Evolutionary conservation across 2,113 vertebrate genomes (phyloP).

Genomic region (Etheostoma spectabile): DNA sequence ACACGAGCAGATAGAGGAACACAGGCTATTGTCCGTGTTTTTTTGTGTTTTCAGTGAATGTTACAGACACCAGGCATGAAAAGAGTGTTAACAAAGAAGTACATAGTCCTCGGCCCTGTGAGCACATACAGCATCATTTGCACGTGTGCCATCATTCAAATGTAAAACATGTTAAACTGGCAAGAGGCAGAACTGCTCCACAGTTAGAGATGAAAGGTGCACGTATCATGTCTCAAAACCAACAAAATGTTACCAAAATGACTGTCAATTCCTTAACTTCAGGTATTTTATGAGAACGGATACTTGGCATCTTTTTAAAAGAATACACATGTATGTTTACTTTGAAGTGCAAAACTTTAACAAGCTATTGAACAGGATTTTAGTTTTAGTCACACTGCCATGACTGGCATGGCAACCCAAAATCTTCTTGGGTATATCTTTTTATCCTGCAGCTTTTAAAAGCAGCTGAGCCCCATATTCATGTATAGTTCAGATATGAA

Average conservation of each 20-base stretch:
- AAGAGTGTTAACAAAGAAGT: constrained; percentile 43
- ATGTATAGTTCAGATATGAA: background rate
- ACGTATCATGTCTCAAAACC: background rate
- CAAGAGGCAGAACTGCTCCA: constrained; percentile 17
- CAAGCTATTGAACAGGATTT: background rate
- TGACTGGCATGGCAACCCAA: constrained; percentile 6
- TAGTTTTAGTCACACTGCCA: background rate
- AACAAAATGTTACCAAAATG: background rate
- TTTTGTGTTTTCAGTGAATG: background rate
- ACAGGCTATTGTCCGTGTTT: no score
- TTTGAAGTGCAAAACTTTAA: background rate
- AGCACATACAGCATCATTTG: constrained; percentile 9
- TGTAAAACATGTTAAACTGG: constrained; percentile 48
- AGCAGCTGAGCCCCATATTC: background rate
- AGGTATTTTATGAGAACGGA: background rate
- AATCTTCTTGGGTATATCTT: background rate
- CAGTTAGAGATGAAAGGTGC: background rate
- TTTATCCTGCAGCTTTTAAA: background rate
- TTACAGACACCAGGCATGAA: background rate
- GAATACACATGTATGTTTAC: background rate
- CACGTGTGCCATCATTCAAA: constrained; percentile 52
- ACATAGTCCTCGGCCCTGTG: background rate
- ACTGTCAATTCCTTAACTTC: background rate
- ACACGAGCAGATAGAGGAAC: background rate
- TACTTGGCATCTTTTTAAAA: background rate